phyloP scores from a whole-genome alignment of 2,113 vertebrate genomes.

The Fulmarus glacialis region DNA sequence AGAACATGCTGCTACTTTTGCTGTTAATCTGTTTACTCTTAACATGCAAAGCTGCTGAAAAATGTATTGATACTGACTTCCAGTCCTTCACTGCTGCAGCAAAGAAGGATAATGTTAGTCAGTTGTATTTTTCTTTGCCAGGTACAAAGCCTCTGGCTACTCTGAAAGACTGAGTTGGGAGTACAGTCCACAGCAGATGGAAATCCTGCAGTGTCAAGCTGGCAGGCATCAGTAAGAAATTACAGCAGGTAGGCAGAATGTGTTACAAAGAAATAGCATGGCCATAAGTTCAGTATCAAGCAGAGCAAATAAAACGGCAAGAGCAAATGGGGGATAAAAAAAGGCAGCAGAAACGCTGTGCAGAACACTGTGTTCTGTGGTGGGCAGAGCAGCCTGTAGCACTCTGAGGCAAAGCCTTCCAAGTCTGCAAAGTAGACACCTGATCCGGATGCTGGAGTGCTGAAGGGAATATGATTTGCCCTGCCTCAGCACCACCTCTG shows the following conservation, averaged over 20 bases:
- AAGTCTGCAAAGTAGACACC: neutral
- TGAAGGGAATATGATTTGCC: neutral
- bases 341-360: neutral
- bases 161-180: neutral
- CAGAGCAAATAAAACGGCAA: neutral
- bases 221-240: neutral
- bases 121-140: fast-evolving
- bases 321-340: neutral
- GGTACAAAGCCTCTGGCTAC: neutral
- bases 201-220: neutral
- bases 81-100: neutral
- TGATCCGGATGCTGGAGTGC: neutral
- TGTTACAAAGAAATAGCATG: neutral
- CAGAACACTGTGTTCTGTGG: neutral
- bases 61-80: neutral
- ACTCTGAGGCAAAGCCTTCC: neutral
- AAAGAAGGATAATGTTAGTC: neutral
- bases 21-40: neutral
- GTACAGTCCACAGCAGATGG: neutral
- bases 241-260: neutral
- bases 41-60: neutral
- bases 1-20: neutral
- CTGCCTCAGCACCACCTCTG: neutral
- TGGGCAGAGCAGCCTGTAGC: neutral
- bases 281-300: neutral